Evolutionary conservation across 1,140 invertebrate species (phyloP).

Genomic region (Drosophila simulans): DNA sequence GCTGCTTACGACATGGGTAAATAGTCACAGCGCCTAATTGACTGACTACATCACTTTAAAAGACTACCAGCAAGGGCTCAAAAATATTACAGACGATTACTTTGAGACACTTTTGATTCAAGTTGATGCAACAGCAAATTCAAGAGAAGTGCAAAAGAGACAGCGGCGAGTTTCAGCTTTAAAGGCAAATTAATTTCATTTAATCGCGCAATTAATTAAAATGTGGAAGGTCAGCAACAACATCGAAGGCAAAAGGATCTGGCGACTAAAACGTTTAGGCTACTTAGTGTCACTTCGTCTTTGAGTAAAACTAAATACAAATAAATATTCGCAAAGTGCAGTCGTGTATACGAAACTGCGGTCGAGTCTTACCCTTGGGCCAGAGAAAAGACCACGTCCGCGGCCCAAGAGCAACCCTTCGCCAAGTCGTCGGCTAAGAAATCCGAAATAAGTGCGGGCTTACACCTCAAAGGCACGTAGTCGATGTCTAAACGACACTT

Average conservation of each 20-base stretch:
- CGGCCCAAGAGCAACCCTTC: slow-evolving; percentile 1
- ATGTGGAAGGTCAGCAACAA: slow-evolving; percentile 45
- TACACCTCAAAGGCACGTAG: slow-evolving; percentile 50
- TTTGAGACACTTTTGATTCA: not conserved
- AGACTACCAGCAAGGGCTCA: slow-evolving; percentile 45
- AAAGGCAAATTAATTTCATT: slow-evolving; percentile 68
- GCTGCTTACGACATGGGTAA: not conserved
- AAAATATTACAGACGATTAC: slow-evolving; percentile 27
- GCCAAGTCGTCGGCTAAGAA: not conserved
- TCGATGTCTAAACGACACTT: slow-evolving; percentile 23
- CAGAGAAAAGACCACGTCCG: not conserved
- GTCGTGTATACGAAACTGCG: slow-evolving; percentile 37
- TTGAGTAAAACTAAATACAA: slow-evolving; percentile 59
- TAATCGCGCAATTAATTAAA: slow-evolving; percentile 76
- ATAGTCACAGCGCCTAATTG: slow-evolving; percentile 37
- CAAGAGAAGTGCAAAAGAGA: slow-evolving; percentile 3
- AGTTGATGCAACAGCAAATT: not conserved
- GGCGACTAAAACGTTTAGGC: slow-evolving; percentile 64
- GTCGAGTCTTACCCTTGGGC: slow-evolving; percentile 10
- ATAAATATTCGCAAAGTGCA: slow-evolving; percentile 72
- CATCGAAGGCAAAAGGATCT: not conserved
- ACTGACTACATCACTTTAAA: slow-evolving; percentile 64
- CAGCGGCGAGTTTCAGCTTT: slow-evolving; percentile 53
- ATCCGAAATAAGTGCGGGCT: slow-evolving; percentile 6
- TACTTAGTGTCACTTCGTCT: slow-evolving; percentile 71